Base-by-base conservation (phyloP, 2,113 vertebrate species). In the Malurus elegans region DNA sequence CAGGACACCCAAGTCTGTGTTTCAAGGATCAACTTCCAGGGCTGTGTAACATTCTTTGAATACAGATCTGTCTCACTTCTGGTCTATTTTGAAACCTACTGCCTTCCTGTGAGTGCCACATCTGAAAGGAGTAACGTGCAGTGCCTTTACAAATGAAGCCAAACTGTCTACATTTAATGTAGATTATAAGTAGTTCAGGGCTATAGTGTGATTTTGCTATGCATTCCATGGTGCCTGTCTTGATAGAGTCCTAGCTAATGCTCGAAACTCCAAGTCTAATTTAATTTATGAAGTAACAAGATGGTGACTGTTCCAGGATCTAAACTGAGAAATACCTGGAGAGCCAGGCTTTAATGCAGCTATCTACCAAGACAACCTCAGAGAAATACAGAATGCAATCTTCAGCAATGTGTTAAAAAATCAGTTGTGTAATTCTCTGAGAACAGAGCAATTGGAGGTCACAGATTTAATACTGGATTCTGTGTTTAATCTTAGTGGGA, bases 401-500 rank as follows among this genome's bases (percentile, higher is more conserved):
- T 92, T 78, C 47, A 71, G 20, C 65, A 84, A 2, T 47, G 19
- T 66, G 58, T 45, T 54, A 53, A 73, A 86, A 76, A 66, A 50
- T n/a, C n/a, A 21, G 0, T 84, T 78, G 23, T 36, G 60, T 66
- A 50, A 84, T 86, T 65, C 20, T 88, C 56, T 84, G 13, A 7
- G 71, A 90, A 32, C 18, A 73, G 79, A 88, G 50, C 58, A 88
- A 31, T 48, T 71, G 29, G 21, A 51, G 64, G 86, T 91, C 86
- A 74, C 56, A 84, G 47, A 88, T 88, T 47, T 70, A 34, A 10
- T 66, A 18, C 18, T 88, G 74, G 31, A 62, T 94, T 88, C 86
- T 93, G 56, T 80, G 82, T 81, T 95, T 91, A 81, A 80, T 95
- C 72, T 51, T 67, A 47, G 47, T 78, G 53, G 79, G 83, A 94